Evolutionary conservation across 2,888 invertebrate genomes (phyloP), one percentile per base, ranked within the genome.

Genomic region (Muscina levida): DNA sequence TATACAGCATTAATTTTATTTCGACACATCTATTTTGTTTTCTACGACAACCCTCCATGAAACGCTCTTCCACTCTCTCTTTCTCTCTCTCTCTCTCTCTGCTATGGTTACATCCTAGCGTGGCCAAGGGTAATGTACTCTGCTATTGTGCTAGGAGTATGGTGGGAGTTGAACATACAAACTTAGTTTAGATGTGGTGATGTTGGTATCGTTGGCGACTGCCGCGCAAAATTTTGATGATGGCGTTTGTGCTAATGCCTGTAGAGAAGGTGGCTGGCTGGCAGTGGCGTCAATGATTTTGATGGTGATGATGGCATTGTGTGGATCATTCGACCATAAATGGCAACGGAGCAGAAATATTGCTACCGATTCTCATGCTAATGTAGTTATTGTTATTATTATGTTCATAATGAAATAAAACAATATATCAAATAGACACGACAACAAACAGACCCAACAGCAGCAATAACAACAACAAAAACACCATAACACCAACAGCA

Each of bases 1-100:
- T 48, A 62, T 62, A 39, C 71, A 46, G 44, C 39, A 72, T 62
- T 72, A 39, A 62, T 46, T 62, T 62, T 62, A 51, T 62, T 48
- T 62, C 48, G 15, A 59, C 39, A 72, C 48, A 37, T 51, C 42
- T 5, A 44, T 56, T n/a, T 56, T 39, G 3, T 31, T 31, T 31
- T 31, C 3, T n/a, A n/a, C n/a, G n/a, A n/a, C n/a, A n/a, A n/a
- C n/a, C n/a, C n/a, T n/a, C n/a, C n/a, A n/a, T n/a, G n/a, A n/a
- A n/a, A n/a, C n/a, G n/a, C n/a, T n/a, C n/a, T n/a, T n/a, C n/a
- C n/a, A n/a, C n/a, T n/a, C n/a, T n/a, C n/a, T n/a, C n/a, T n/a
- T n/a, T n/a, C n/a, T n/a, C n/a, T n/a, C n/a, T n/a, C n/a, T n/a
- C n/a, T n/a, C n/a, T n/a, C n/a, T n/a, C n/a, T n/a, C n/a, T n/a